Base-by-base conservation (phyloP, 2,113 vertebrate genomes). In the Mohoua ochrocephala region DNA sequence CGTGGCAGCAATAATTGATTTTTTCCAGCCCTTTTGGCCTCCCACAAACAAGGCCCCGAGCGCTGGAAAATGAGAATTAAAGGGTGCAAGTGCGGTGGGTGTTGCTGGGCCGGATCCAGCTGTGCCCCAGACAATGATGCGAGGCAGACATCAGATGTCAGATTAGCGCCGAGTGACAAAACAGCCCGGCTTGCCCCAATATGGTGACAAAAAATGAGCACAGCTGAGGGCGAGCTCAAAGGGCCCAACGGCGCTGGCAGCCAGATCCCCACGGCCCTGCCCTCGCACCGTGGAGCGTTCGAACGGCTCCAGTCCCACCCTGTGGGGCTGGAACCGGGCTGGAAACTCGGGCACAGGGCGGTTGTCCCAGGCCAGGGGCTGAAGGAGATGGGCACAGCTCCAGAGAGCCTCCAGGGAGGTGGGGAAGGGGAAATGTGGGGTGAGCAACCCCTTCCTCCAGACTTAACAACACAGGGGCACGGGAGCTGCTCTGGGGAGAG, bases 131-230 rank as follows among this genome's bases (percentile, higher is more conserved):
- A 85, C 84, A 91, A 63, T 50, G 78, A 42, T 53, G 61, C 1
- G 15, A 96, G 78, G 91, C 81, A 82, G 87, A 90, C 74, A 57
- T 96, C 94, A 94, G 78, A 70, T 63, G 70, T 94, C 84, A 94
- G 52, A 84, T 96, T 65, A 90, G 59, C 0, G 3, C 1, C 37
- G 5, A 21, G 90, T 11, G 74, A 86, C 90, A 94, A 67, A 85
- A 45, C 71, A 86, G 78, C 85, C 44, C 5, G 13, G 59, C 78
- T 94, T 94, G 94, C 47, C 85, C 79, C 93, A 90, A 4, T 84
- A 41, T 68, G 87, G 93, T 70, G 60, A 83, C 64, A 76, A 52
- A 74, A 96, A 93, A 54, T 30, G 67, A 94, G 60, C 79, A 21
- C 59, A 67, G 79, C 65, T 18, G 65, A 95, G 71, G 79, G n/a